These are phyloP conservation scores for Phenganax marumi DNA, from an alignment of 92 coral and sea anemone genomes.

Conservation along the genomic window DNA sequence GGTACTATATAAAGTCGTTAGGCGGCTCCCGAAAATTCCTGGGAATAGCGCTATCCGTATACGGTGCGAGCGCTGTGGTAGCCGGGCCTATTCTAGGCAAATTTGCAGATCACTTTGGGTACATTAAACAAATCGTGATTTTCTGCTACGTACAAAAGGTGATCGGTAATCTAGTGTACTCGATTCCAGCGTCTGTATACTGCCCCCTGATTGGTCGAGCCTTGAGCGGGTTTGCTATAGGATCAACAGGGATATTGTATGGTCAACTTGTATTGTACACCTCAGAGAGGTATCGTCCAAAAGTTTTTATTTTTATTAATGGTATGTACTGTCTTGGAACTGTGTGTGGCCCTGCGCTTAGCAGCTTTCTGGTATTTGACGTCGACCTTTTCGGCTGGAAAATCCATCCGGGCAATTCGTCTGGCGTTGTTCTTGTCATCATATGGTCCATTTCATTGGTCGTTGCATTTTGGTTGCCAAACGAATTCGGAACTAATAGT, in stretches of 20 bases:
- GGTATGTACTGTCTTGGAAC: conserved; percentile 24
- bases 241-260: conserved; percentile 13
- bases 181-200: conserved; percentile 27
- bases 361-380: conserved; percentile 20
- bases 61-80: conserved; percentile 14
- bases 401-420: conserved; percentile 30
- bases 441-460: conserved; percentile 8
- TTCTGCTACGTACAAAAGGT: conserved; percentile 22
- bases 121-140: conserved; percentile 27
- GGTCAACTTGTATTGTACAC: conserved; percentile 22
- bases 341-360: conserved; percentile 32
- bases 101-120: conserved; percentile 26
- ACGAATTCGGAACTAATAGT: conserved; percentile 8
- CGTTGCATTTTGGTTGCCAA: conserved; percentile 15
- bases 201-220: conserved; percentile 30
- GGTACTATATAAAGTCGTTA: conserved; percentile 34
- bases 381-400: conserved; percentile 27
- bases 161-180: conserved; percentile 7
- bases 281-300: conserved; percentile 15
- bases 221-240: conserved; percentile 24
- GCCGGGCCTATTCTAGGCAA: conserved; percentile 27
- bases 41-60: conserved; percentile 26
- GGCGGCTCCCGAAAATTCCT: conserved; percentile 24
- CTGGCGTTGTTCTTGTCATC: conserved; percentile 1
- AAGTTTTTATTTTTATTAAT: conserved; percentile 24